These are phyloP conservation scores for Mionectes macconnelli DNA, from an alignment of 2,113 vertebrate species.

Conservation along the genomic window DNA sequence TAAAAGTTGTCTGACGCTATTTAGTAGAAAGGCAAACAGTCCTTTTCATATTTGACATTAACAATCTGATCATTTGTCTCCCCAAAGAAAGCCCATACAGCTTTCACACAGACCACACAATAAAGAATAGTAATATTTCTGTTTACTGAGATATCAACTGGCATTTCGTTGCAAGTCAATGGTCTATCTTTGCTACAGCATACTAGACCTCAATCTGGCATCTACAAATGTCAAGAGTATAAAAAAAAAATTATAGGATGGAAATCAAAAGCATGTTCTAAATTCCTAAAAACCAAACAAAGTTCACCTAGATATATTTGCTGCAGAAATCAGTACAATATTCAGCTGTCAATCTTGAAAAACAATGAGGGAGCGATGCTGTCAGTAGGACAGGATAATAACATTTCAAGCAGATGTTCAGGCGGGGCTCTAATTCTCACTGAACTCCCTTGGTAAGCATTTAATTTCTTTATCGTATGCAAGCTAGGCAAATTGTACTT, in stretches of 20 bases:
- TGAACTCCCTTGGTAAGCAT: slow-evolving; percentile 82
- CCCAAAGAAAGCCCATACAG: slow-evolving; percentile 80
- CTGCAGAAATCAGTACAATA: slow-evolving; percentile 77
- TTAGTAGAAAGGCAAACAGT: slow-evolving; percentile 70
- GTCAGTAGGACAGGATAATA: slow-evolving; percentile 80
- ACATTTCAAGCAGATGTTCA: slow-evolving; percentile 84
- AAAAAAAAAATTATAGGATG: slow-evolving; percentile 51
- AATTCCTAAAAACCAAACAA: slow-evolving; percentile 71
- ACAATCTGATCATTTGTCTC: slow-evolving; percentile 87
- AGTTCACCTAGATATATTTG: slow-evolving; percentile 79
- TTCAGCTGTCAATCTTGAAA: slow-evolving; percentile 81
- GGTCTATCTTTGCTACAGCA: slow-evolving; percentile 80
- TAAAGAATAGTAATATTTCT: slow-evolving; percentile 90
- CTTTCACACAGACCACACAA: slow-evolving; percentile 81
- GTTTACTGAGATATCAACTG: slow-evolving; percentile 92
- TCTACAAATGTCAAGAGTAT: slow-evolving; percentile 90
- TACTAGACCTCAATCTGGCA: slow-evolving; percentile 87
- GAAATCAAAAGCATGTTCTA: slow-evolving; percentile 73
- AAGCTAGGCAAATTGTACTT: slow-evolving; percentile 79
- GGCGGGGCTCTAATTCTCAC: slow-evolving; percentile 78
- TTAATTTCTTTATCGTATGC: slow-evolving; percentile 86
- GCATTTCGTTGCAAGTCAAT: slow-evolving; percentile 84
- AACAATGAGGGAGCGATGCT: slow-evolving; percentile 73
- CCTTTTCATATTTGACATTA: slow-evolving; percentile 88
- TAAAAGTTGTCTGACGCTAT: slow-evolving; percentile 65